These are phyloP conservation scores for Chouioia cunea DNA, from an alignment of 2,888 invertebrate species.

Conservation along the genomic window DNA sequence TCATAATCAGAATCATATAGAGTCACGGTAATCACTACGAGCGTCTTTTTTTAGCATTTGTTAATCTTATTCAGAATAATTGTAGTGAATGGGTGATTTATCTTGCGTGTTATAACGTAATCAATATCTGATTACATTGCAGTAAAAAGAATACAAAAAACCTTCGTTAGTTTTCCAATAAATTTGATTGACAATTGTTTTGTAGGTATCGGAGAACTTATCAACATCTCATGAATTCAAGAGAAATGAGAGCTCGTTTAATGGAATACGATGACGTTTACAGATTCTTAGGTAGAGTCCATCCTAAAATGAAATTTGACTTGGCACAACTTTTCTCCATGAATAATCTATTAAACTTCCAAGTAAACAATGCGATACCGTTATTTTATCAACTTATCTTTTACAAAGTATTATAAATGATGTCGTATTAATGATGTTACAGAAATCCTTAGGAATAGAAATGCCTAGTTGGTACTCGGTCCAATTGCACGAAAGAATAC, in stretches of 20 bases:
- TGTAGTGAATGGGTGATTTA: no score
- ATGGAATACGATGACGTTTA: background rate
- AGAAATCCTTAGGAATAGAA: background rate
- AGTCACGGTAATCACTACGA: no score
- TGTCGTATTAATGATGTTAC: slow-evolving; percentile 6
- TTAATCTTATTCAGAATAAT: no score
- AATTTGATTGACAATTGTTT: background rate
- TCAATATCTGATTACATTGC: no score
- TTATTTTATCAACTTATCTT: no score
- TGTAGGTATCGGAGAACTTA: background rate
- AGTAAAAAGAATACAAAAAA: no score
- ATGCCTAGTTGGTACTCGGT: slow-evolving; percentile 32
- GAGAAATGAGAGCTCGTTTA: background rate
- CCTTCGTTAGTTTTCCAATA: no score
- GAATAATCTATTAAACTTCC: background rate
- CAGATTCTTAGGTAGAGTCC: background rate
- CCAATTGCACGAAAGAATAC: background rate
- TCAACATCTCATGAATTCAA: background rate
- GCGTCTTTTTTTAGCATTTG: no score
- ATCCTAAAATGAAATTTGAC: background rate
- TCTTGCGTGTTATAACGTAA: no score
- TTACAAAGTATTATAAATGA: no score
- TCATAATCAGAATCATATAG: no score
- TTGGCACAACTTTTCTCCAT: slow-evolving; percentile 1
- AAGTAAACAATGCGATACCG: background rate